Conservation (phyloP, 2,888 invertebrate species). For the Drosophila villosipedis region DNA sequence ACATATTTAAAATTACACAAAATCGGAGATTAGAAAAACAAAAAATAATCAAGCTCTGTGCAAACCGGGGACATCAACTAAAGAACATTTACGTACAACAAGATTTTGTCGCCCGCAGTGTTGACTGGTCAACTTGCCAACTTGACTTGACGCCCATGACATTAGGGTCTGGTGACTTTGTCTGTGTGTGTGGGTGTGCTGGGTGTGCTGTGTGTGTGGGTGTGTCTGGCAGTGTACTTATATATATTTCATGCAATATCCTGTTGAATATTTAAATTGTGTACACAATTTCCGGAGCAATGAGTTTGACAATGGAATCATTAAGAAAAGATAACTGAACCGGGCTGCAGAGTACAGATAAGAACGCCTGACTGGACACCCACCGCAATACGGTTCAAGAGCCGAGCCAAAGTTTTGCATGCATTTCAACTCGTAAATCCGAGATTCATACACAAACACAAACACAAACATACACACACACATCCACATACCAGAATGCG, state of each 20-base stretch:
- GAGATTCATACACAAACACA: constrained; percentile 17
- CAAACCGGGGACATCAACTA: constrained; percentile 44
- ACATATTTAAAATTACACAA: constrained; percentile 33
- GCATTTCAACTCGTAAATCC: constrained; percentile 36
- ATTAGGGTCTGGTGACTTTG: constrained; percentile 20
- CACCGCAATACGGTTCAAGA: constrained; percentile 31
- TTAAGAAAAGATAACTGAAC: constrained; percentile 71
- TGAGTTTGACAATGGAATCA: constrained; percentile 78
- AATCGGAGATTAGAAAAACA: constrained; percentile 50
- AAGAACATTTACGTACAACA: constrained; percentile 60
- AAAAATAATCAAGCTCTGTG: constrained; percentile 8
- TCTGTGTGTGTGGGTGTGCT: constrained; percentile 8
- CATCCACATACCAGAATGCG: constrained; percentile 22
- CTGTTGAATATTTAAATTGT: constrained; percentile 80
- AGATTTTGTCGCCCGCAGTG: constrained; percentile 71
- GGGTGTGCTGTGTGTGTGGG: constrained; percentile 20
- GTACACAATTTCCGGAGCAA: constrained; percentile 77
- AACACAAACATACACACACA: background rate
- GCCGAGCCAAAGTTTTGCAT: constrained; percentile 41
- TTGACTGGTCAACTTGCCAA: constrained; percentile 42
- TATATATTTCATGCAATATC: constrained; percentile 75
- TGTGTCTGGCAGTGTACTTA: constrained; percentile 41
- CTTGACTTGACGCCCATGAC: constrained; percentile 17
- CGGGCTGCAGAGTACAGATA: constrained; percentile 53
- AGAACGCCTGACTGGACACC: constrained; percentile 59